Conservation (phyloP, 2,888 invertebrate species). For the Oeneis ivallda region DNA sequence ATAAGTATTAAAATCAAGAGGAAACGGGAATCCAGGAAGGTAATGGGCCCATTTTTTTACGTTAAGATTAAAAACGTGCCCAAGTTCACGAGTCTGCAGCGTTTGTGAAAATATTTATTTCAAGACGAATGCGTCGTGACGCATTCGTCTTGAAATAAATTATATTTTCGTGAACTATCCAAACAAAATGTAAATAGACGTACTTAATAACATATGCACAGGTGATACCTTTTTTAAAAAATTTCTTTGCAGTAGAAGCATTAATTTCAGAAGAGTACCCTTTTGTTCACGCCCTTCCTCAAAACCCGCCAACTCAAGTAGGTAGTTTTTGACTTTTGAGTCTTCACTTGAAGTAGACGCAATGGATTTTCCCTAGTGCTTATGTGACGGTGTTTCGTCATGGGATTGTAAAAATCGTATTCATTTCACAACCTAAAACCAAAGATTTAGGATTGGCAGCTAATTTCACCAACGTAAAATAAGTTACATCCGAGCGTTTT, state of each 20-base stretch:
- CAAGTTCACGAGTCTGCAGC: constrained; percentile 28
- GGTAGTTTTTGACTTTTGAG: too few relatives aligned
- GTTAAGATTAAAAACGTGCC: constrained; percentile 34
- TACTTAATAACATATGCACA: background rate
- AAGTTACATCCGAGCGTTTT: too few relatives aligned
- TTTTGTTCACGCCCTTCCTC: constrained; percentile 5
- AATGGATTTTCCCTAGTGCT: background rate
- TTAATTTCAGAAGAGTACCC: background rate
- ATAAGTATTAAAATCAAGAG: background rate
- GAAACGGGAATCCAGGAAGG: background rate
- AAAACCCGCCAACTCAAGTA: background rate
- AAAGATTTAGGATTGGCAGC: too few relatives aligned
- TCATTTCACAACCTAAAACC: too few relatives aligned
- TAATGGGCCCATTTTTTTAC: constrained; percentile 1
- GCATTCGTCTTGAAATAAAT: too few relatives aligned
- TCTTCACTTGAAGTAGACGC: background rate
- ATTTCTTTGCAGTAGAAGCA: background rate
- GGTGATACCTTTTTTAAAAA: background rate
- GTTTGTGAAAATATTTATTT: constrained; percentile 18
- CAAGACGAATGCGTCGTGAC: constrained; percentile 3
- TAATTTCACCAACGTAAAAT: too few relatives aligned
- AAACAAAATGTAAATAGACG: background rate
- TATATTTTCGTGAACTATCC: too few relatives aligned
- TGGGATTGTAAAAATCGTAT: too few relatives aligned
- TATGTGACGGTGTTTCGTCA: background rate